A percentile compares a stretch with the other conserved stretches of the same genome.
Conservation (phyloP, 2,888 invertebrate species). For the Junonia oenone region DNA sequence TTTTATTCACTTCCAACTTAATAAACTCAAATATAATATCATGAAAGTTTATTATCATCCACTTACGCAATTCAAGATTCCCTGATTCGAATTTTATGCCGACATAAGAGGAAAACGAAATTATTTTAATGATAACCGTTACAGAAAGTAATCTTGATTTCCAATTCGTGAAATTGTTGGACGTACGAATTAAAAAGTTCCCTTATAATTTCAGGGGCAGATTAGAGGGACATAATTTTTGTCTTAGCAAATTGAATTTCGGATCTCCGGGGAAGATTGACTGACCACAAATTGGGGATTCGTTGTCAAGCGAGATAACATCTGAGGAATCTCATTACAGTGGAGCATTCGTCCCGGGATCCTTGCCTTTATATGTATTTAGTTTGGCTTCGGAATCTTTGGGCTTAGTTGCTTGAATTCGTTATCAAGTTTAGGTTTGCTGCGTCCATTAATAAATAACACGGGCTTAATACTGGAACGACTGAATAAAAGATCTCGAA, state of each 20-base stretch:
- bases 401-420: slow-evolving; percentile 43
- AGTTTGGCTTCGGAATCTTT: slow-evolving; percentile 55
- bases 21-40: neutral
- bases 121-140: slow-evolving; percentile 25
- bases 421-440: slow-evolving; percentile 18
- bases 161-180: slow-evolving; percentile 6
- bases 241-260: slow-evolving; percentile 73
- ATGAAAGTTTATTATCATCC: slow-evolving; percentile 9
- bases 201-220: slow-evolving; percentile 41
- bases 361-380: slow-evolving; percentile 51
- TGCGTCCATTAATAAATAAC: slow-evolving; percentile 24
- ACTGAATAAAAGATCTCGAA: slow-evolving; percentile 6
- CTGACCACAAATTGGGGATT: slow-evolving; percentile 76
- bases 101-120: slow-evolving; percentile 24
- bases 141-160: slow-evolving; percentile 16
- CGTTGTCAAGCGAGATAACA: slow-evolving; percentile 73
- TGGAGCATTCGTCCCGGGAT: slow-evolving; percentile 51
- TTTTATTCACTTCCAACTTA: neutral
- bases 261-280: slow-evolving; percentile 51
- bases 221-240: slow-evolving; percentile 59
- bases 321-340: slow-evolving; percentile 74
- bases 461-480: slow-evolving; percentile 5
- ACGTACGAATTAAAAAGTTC: slow-evolving; percentile 21
- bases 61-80: slow-evolving; percentile 2
- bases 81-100: slow-evolving; percentile 19